Conservation (phyloP, 2,113 vertebrate species). For the Rutilus rutilus region DNA sequence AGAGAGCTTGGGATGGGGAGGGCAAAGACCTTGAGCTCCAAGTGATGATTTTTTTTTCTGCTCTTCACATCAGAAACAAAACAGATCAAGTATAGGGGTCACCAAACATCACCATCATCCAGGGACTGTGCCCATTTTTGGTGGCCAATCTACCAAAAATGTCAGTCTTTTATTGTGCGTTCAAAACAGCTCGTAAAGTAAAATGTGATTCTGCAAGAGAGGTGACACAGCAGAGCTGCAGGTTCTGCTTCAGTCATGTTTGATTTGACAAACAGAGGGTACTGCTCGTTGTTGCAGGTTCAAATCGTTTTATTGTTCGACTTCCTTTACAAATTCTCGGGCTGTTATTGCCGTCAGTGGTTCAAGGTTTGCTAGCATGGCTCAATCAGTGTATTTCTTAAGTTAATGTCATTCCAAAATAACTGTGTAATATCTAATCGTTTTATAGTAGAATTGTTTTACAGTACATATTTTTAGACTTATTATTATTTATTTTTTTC, state of each 20-base stretch:
- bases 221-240: background rate
- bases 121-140: background rate
- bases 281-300: no score
- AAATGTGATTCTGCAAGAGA: background rate
- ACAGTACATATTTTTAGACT: no score
- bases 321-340: no score
- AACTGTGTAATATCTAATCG: no score
- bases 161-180: background rate
- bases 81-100: background rate
- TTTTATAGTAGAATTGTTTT: no score
- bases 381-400: no score
- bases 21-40: conserved; percentile 33
- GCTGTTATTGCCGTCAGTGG: background rate
- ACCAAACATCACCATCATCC: background rate
- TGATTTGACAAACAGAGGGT: background rate
- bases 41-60: conserved; percentile 57
- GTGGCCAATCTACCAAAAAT: background rate
- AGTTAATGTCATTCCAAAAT: no score
- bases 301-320: no score
- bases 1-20: background rate
- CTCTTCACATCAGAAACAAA: conserved; percentile 49
- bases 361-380: background rate
- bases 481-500: no score
- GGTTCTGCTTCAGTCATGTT: background rate
- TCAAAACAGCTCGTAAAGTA: background rate